Conservation (phyloP, 2,797 vertebrate genomes). For the Sternotherus odoratus region DNA sequence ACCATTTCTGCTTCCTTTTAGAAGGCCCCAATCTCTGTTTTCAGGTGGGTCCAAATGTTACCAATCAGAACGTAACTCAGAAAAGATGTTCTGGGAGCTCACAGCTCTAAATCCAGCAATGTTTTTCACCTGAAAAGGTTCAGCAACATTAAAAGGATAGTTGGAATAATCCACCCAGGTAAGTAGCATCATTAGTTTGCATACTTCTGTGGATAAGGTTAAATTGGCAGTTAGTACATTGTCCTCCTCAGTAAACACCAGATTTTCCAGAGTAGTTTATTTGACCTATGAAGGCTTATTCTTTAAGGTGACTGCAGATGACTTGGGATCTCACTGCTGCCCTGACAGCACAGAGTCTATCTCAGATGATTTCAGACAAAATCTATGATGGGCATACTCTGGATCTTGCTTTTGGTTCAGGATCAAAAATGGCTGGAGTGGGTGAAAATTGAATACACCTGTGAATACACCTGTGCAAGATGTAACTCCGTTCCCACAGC, state of each 20-base stretch:
- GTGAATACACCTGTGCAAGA: not conserved
- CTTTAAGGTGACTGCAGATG: not conserved
- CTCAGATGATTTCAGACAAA: not conserved
- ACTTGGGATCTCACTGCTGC: not conserved
- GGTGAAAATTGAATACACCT: not conserved
- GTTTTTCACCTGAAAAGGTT: not conserved
- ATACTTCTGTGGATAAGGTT: not conserved
- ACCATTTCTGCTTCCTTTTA: conserved; percentile 59
- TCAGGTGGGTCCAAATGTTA: conserved; percentile 44
- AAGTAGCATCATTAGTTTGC: not conserved
- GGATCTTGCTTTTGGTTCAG: not conserved
- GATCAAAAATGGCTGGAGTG: accelerated
- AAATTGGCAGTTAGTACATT: too few relatives aligned
- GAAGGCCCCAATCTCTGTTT: conserved; percentile 60
- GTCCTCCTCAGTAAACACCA: not conserved
- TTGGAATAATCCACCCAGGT: not conserved
- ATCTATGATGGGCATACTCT: not conserved
- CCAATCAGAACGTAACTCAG: conserved; percentile 49
- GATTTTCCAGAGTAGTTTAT: not conserved
- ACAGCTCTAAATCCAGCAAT: not conserved
- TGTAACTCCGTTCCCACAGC: not conserved
- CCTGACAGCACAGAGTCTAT: not conserved
- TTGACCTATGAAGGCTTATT: not conserved
- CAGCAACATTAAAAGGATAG: not conserved
- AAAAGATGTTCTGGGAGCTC: conserved; percentile 10